These are phyloP conservation scores for Rousettus madagascariensis DNA, from an alignment of 2,797 vertebrate species.

Conservation along the genomic window DNA sequence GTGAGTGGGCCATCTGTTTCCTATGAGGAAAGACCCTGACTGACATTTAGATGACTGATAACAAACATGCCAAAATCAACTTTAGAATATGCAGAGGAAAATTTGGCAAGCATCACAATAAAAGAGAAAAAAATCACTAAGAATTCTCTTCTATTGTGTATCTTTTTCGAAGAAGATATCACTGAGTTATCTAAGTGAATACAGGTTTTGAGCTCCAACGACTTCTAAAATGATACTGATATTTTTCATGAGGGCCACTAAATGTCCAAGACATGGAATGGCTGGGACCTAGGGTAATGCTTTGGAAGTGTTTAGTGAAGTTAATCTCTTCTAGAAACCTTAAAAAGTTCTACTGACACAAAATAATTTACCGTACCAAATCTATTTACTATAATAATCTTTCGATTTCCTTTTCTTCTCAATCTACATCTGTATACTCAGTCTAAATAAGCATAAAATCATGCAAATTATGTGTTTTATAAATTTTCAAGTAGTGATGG, in stretches of 20 bases:
- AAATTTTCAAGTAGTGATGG: not conserved
- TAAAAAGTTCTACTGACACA: not conserved
- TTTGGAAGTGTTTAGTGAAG: not conserved
- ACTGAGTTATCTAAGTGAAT: slow-evolving; percentile 13
- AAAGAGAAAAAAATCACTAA: slow-evolving; percentile 1
- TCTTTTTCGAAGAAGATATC: slow-evolving; percentile 42
- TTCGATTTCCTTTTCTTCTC: not conserved
- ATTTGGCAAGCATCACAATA: slow-evolving; percentile 27
- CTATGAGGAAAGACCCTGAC: slow-evolving; percentile 60
- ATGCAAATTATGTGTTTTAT: not conserved
- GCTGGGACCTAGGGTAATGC: not conserved
- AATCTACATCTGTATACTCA: not conserved
- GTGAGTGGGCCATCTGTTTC: slow-evolving; percentile 71
- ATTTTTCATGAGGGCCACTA: not conserved
- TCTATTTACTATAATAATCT: not conserved
- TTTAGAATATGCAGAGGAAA: slow-evolving; percentile 43
- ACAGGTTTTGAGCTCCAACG: not conserved
- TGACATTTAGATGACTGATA: slow-evolving; percentile 61
- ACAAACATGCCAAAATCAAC: slow-evolving; percentile 66
- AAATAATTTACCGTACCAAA: not conserved
- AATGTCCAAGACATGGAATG: not conserved
- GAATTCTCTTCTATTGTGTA: slow-evolving; percentile 46
- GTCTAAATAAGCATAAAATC: not conserved
- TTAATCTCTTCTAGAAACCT: not conserved
- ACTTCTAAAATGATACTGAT: slow-evolving; percentile 41